These are phyloP conservation scores for Cavia porcellus DNA, from an alignment of 2,113 vertebrate genomes.

Conservation along the genomic window DNA sequence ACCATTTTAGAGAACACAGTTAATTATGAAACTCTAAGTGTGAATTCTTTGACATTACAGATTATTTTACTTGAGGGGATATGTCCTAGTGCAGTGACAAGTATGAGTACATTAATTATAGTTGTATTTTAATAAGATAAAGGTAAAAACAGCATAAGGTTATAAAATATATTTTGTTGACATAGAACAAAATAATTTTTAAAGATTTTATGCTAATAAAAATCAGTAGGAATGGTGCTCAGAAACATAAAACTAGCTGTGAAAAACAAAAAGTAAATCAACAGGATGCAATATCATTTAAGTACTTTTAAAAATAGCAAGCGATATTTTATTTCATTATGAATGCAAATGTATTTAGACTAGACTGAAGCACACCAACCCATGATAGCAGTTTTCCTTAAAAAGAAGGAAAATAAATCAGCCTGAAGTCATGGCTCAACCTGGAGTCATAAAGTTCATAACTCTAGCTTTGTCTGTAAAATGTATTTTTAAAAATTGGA, in stretches of 20 bases:
- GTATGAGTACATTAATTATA: neutral
- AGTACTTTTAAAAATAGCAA: constrained; percentile 8
- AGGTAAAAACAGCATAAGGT: neutral
- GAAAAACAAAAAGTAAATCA: constrained; percentile 26
- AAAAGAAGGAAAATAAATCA: neutral
- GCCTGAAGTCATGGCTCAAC: neutral
- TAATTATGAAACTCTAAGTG: neutral
- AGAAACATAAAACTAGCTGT: neutral
- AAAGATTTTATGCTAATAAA: neutral
- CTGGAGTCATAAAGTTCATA: neutral
- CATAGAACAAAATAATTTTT: neutral
- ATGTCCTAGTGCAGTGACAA: neutral
- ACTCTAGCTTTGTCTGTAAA: neutral
- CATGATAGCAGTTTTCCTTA: neutral
- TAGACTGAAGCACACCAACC: neutral
- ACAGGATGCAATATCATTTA: neutral
- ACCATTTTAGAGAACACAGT: neutral
- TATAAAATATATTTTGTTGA: neutral
- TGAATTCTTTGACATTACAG: neutral
- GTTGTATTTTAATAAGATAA: neutral
- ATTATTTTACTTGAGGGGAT: neutral
- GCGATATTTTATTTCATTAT: neutral
- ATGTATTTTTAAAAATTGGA: neutral
- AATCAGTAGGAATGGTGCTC: neutral
- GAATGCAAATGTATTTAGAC: neutral